Evolutionary conservation across 2,888 invertebrate genomes (phyloP).

Genomic region (Crossocerus cetratus): DNA sequence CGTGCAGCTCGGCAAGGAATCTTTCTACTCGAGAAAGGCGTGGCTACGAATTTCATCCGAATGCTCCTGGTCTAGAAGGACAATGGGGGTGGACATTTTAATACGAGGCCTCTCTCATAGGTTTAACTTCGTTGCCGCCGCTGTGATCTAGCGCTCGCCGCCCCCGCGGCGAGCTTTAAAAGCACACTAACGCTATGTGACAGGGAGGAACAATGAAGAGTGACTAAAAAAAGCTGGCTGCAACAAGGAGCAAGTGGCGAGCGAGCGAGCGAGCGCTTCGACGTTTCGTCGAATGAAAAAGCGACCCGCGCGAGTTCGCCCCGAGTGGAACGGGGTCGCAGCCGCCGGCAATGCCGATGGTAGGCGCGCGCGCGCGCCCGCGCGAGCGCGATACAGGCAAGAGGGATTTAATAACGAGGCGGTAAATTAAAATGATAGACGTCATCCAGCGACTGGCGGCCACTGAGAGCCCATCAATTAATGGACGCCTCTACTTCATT

Average conservation of each 20-base stretch:
- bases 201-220: slow-evolving; percentile 31
- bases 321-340: slow-evolving; percentile 6
- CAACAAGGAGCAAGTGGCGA: slow-evolving; percentile 1
- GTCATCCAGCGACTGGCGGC: slow-evolving; percentile 68
- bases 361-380: slow-evolving; percentile 32
- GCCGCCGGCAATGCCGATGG: slow-evolving; percentile 26
- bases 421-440: slow-evolving; percentile 75
- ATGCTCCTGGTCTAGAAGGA: too few relatives aligned
- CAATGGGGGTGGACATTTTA: too few relatives aligned
- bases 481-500: slow-evolving; percentile 56
- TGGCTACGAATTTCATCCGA: too few relatives aligned
- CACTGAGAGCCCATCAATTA: slow-evolving; percentile 75
- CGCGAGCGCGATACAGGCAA: slow-evolving; percentile 35
- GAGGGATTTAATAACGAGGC: slow-evolving; percentile 69
- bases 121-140: too few relatives aligned
- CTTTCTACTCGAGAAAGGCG: too few relatives aligned
- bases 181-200: slow-evolving; percentile 38
- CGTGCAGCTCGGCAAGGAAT: too few relatives aligned
- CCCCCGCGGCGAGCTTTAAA: slow-evolving; percentile 1
- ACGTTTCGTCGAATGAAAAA: slow-evolving; percentile 1
- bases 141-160: too few relatives aligned
- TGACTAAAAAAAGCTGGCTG: slow-evolving; percentile 8
- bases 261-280: slow-evolving; percentile 27
- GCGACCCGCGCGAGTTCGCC: not conserved
- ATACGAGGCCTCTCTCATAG: too few relatives aligned